Evolutionary conservation across 2,113 vertebrate genomes (phyloP).

Genomic region (Ranitomeya variabilis): DNA sequence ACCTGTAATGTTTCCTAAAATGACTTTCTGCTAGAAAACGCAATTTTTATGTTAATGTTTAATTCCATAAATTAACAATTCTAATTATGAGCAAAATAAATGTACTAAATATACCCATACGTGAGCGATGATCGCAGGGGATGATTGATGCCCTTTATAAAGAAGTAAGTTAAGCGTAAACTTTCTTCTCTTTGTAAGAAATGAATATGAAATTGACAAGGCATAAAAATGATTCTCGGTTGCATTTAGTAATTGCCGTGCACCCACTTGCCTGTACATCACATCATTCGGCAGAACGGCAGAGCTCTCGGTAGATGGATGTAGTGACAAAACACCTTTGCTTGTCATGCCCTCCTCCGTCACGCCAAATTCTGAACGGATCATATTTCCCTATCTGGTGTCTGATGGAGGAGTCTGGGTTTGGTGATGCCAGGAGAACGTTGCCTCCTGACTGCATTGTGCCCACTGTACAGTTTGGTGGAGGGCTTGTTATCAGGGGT

Average conservation of each 20-base stretch:
- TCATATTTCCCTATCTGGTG: too few species aligned
- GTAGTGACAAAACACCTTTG: neutral
- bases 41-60: neutral
- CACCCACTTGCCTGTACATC: constrained; percentile 10
- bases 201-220: constrained; percentile 12
- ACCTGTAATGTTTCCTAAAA: neutral
- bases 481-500: too few species aligned
- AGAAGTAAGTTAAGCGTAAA: neutral
- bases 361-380: neutral
- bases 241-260: constrained; percentile 2
- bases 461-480: too few species aligned
- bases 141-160: constrained; percentile 11
- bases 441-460: too few species aligned
- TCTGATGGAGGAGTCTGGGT: too few species aligned
- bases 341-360: constrained; percentile 4
- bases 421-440: too few species aligned
- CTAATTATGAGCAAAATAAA: neutral
- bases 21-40: neutral
- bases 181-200: constrained; percentile 7
- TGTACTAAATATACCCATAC: neutral
- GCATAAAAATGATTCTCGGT: neutral
- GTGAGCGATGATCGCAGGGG: neutral
- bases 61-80: neutral
- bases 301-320: neutral
- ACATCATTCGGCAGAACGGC: neutral